A percentile compares a stretch with the other conserved stretches of the same genome.
These are phyloP conservation scores for Decapterus maruadsi DNA, from an alignment of 2,797 vertebrate genomes.

Conservation along the genomic window DNA sequence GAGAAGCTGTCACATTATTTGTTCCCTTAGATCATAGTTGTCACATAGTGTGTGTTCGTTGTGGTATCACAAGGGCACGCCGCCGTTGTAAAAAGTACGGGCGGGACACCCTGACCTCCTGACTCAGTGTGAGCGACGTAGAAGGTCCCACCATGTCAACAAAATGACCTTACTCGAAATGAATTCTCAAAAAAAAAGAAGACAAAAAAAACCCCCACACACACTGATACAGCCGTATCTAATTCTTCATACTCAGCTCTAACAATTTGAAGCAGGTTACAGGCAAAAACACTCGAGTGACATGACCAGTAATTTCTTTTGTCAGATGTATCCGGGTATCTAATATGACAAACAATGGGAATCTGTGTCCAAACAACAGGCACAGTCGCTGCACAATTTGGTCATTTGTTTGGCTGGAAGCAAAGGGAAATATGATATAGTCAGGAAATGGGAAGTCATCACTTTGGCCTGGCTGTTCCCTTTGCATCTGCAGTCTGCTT, in stretches of 20 bases:
- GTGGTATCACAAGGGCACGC: constrained; percentile 56
- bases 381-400: constrained; percentile 50
- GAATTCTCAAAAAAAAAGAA: constrained; percentile 6
- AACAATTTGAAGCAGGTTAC: constrained; percentile 30
- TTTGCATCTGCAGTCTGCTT: constrained; percentile 76
- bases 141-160: constrained; percentile 60
- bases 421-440: constrained; percentile 66
- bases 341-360: constrained; percentile 62
- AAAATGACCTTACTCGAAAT: constrained; percentile 60
- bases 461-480: constrained; percentile 71
- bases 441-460: constrained; percentile 75
- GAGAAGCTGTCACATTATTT: constrained; percentile 76
- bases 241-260: constrained; percentile 25
- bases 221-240: background rate
- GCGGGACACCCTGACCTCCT: constrained; percentile 59
- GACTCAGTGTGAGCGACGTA: constrained; percentile 47
- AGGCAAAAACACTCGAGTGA: constrained; percentile 44
- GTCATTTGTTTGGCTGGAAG: constrained; percentile 64
- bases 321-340: constrained; percentile 50
- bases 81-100: constrained; percentile 50
- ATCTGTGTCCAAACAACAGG: constrained; percentile 63
- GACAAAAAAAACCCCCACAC: background rate
- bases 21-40: constrained; percentile 74
- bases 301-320: constrained; percentile 50
- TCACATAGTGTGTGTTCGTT: constrained; percentile 66